Evolutionary conservation across 2,797 vertebrate species (phyloP).

Genomic region (Scolopax rusticola): DNA sequence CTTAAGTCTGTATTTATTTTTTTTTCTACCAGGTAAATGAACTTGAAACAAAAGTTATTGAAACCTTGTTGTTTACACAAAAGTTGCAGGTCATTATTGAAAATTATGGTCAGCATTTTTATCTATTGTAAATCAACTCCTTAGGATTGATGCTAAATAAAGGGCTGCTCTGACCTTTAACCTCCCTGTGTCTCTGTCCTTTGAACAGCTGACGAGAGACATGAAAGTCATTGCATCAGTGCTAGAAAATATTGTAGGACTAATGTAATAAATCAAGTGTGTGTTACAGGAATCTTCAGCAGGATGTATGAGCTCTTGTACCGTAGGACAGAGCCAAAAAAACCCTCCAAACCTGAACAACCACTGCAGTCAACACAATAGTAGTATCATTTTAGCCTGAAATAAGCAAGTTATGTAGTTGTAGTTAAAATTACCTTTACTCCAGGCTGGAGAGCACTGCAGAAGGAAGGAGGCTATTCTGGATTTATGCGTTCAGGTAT

Average conservation of each 20-base stretch:
- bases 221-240: not conserved
- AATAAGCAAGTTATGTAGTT: not conserved
- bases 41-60: not conserved
- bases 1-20: not conserved
- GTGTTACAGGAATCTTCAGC: not conserved
- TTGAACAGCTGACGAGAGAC: not conserved
- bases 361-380: not conserved
- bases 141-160: not conserved
- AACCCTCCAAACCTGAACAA: not conserved
- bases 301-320: not conserved
- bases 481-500: not conserved
- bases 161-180: not conserved
- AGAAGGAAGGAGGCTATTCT: not conserved
- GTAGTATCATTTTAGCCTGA: not conserved
- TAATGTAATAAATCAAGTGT: not conserved
- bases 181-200: not conserved
- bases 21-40: not conserved
- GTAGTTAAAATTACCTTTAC: not conserved
- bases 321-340: not conserved
- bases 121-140: not conserved
- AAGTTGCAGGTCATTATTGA: not conserved
- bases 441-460: not conserved
- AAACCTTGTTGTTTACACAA: not conserved
- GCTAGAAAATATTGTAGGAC: not conserved
- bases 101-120: fast-evolving